These are phyloP conservation scores for Crypturellus tataupa DNA, from an alignment of 2,797 vertebrate genomes.

Conservation along the genomic window DNA sequence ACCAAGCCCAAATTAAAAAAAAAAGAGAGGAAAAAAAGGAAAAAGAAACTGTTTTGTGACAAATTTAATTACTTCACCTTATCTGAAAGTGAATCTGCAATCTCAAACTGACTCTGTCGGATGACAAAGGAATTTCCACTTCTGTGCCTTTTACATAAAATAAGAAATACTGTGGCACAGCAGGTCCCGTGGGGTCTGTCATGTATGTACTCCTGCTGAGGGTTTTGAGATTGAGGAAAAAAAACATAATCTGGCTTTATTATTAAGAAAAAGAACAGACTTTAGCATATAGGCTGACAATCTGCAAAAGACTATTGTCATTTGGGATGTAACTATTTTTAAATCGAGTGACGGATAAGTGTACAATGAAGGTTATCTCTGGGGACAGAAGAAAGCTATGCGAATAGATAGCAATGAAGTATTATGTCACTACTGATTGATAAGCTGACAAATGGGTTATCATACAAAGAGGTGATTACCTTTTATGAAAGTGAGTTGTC, in stretches of 20 bases:
- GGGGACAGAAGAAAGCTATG: background rate
- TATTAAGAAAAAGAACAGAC: background rate
- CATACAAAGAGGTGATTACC: background rate
- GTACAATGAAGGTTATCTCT: background rate
- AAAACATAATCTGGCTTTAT: background rate
- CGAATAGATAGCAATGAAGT: background rate
- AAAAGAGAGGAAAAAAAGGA: background rate
- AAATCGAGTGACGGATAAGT: background rate
- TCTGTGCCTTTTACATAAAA: background rate
- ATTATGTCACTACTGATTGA: background rate
- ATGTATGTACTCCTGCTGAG: fast-evolving
- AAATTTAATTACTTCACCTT: background rate
- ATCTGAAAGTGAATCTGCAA: background rate
- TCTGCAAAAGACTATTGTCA: background rate
- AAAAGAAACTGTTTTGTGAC: background rate
- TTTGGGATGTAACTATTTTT: background rate
- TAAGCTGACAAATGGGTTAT: background rate
- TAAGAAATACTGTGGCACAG: background rate
- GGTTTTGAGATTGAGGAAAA: background rate
- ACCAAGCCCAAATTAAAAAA: background rate
- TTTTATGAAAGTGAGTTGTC: background rate
- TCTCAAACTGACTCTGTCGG: background rate
- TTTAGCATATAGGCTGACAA: background rate
- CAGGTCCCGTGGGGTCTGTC: background rate
- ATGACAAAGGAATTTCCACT: background rate